phyloP scores from a whole-genome alignment of 2,888 invertebrate genomes.

The Lepidocyrtinus sp. region DNA sequence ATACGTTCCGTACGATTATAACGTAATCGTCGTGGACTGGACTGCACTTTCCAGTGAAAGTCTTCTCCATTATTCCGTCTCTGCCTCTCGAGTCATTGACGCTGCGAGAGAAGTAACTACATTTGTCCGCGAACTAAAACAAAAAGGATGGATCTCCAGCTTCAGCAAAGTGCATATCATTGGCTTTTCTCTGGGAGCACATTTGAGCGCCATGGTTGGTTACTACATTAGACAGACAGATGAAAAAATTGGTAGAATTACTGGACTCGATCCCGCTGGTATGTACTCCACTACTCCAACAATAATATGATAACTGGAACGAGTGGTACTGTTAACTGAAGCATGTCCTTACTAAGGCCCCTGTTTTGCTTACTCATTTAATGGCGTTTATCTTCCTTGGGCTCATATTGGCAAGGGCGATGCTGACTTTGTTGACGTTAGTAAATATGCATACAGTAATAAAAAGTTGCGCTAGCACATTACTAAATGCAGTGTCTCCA shows the following conservation, averaged over 20 bases:
- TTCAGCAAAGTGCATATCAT: neutral
- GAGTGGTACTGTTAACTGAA: no score
- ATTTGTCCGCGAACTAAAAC: neutral
- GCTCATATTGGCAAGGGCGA: neutral
- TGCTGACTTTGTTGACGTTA: neutral
- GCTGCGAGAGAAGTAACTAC: neutral
- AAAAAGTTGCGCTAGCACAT: neutral
- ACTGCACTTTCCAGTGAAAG: neutral
- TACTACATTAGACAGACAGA: neutral
- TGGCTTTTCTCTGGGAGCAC: conserved; percentile 19
- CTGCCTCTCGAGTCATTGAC: neutral
- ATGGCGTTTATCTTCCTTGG: neutral
- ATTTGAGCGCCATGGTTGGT: neutral
- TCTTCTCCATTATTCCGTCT: neutral
- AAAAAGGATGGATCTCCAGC: neutral
- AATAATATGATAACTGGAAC: neutral
- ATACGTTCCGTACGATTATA: neutral
- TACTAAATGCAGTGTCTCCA: neutral
- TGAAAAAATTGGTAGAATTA: conserved; percentile 1
- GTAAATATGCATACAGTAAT: neutral
- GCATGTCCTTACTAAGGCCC: no score
- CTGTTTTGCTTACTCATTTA: neutral
- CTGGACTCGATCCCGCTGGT: conserved; percentile 21
- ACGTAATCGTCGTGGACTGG: neutral
- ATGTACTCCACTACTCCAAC: neutral